phyloP scores from a whole-genome alignment of 1,140 invertebrate genomes.

The Orchesella cincta region DNA sequence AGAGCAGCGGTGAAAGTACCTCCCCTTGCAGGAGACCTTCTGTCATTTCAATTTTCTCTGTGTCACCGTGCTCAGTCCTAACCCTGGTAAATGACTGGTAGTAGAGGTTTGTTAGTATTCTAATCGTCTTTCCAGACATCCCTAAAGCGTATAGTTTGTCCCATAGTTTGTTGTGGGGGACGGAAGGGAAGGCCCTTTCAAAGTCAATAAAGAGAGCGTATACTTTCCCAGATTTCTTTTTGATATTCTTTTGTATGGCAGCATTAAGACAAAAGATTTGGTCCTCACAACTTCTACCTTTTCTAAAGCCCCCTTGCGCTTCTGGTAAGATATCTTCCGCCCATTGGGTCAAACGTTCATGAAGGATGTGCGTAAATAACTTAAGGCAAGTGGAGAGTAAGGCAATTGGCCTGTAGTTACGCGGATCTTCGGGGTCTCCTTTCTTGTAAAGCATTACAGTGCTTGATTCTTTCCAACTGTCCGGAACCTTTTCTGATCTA shows the following conservation, averaged over 20 bases:
- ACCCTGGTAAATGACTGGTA: no score
- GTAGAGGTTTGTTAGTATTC: no score
- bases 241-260: no score
- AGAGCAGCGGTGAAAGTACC: conserved; percentile 33
- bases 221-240: conserved; percentile 38
- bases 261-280: no score
- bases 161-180: no score
- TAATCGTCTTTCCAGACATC: no score
- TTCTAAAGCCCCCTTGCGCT: no score
- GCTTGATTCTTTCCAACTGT: neutral
- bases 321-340: conserved; percentile 37
- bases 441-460: conserved; percentile 31
- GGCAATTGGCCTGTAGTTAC: conserved; percentile 36
- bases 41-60: conserved; percentile 31
- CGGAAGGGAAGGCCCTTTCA: no score
- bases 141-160: no score
- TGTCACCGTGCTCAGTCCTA: no score
- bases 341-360: conserved; percentile 35
- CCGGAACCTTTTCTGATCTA: neutral
- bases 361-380: conserved; percentile 47
- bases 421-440: conserved; percentile 3
- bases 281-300: no score
- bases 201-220: no score
- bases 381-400: conserved; percentile 45
- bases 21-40: conserved; percentile 51